phyloP scores from a whole-genome alignment of 2,797 vertebrate species.

The Leptodactylus fallax region DNA sequence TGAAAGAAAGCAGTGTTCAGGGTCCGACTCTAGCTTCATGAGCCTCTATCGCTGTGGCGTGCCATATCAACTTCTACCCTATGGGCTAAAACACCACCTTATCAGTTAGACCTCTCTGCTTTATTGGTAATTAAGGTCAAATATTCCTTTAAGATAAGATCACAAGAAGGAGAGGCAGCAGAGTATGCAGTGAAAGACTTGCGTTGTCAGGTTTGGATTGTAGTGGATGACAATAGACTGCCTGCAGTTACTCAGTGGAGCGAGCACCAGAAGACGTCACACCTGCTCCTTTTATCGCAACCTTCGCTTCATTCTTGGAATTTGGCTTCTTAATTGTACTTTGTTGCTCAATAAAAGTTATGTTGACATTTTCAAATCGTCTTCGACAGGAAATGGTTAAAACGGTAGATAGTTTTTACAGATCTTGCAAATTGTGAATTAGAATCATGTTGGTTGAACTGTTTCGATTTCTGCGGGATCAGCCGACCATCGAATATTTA shows the following conservation, averaged over 20 bases:
- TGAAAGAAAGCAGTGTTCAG: constrained; percentile 78
- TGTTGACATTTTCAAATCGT: too few relatives aligned
- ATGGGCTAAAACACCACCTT: constrained; percentile 74
- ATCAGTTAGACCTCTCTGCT: constrained; percentile 67
- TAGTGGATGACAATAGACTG: constrained; percentile 77
- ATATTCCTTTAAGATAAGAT: constrained; percentile 81
- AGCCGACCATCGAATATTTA: too few relatives aligned
- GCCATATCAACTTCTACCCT: constrained; percentile 73
- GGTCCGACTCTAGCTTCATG: constrained; percentile 73
- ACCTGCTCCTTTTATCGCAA: constrained; percentile 21
- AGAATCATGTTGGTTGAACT: too few relatives aligned
- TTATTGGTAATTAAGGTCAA: constrained; percentile 80
- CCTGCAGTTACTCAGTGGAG: constrained; percentile 76
- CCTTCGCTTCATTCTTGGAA: constrained; percentile 19
- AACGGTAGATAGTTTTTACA: too few relatives aligned
- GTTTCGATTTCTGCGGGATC: too few relatives aligned
- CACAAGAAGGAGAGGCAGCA: constrained; percentile 78
- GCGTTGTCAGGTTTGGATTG: constrained; percentile 88
- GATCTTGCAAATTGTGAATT: too few relatives aligned
- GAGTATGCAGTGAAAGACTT: constrained; percentile 79
- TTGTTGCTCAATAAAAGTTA: neutral
- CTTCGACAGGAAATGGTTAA: too few relatives aligned
- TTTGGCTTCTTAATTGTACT: constrained; percentile 3
- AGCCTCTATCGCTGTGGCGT: constrained; percentile 77
- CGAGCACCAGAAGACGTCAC: constrained; percentile 61